These are phyloP conservation scores for Otis tarda DNA, from an alignment of 2,113 vertebrate genomes.

Conservation along the genomic window DNA sequence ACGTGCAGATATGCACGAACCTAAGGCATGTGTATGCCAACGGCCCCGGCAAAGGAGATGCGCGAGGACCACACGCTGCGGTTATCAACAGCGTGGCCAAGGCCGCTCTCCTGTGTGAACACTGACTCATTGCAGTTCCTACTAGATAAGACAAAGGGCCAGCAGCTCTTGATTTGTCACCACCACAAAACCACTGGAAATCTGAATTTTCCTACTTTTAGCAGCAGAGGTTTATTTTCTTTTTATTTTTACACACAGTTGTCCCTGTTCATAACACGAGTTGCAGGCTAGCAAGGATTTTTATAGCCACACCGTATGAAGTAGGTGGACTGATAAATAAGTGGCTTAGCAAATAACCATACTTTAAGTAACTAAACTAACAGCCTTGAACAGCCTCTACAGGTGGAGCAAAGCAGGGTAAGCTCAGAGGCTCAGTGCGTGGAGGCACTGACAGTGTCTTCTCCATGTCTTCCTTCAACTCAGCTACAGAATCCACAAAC, in stretches of 20 bases:
- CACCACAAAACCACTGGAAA: background rate
- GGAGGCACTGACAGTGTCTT: background rate
- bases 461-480: background rate
- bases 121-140: background rate
- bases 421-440: background rate
- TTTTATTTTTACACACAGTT: background rate
- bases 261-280: background rate
- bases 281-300: background rate
- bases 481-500: too few relatives aligned
- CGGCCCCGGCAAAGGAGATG: fast-evolving
- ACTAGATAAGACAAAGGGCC: background rate
- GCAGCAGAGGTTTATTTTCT: background rate
- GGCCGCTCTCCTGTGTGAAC: fast-evolving
- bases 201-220: background rate
- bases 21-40: fast-evolving
- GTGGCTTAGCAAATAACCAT: background rate
- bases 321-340: background rate
- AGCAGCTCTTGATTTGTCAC: background rate
- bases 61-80: fast-evolving
- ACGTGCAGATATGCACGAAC: background rate
- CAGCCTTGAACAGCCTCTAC: background rate
- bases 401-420: background rate
- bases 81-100: background rate
- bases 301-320: background rate
- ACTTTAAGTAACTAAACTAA: background rate